Conservation (phyloP, 2,888 invertebrate genomes). For the Amiota minor region DNA sequence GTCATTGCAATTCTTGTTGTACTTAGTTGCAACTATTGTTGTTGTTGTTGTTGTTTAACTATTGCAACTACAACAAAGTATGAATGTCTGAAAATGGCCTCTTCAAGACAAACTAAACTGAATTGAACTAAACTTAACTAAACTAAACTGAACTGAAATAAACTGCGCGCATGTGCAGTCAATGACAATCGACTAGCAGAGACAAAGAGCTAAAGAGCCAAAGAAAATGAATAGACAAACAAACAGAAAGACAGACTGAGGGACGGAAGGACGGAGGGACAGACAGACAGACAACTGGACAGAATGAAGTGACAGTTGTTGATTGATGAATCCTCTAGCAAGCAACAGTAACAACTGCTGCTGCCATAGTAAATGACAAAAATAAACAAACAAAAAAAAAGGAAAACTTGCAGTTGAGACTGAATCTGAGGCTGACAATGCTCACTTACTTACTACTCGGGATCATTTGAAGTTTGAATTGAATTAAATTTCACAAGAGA, state of each 20-base stretch:
- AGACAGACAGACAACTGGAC: constrained; percentile 27
- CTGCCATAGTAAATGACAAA: background rate
- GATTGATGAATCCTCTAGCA: constrained; percentile 59
- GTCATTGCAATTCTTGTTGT: constrained; percentile 3
- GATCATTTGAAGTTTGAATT: background rate
- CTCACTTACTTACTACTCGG: constrained; percentile 33
- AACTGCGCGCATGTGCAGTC: constrained; percentile 49
- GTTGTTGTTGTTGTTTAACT: constrained; percentile 7
- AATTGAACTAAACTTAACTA: background rate
- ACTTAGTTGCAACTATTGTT: background rate
- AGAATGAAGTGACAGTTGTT: constrained; percentile 61
- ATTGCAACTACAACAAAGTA: background rate
- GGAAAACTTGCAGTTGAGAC: background rate
- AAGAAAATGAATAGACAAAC: constrained; percentile 32
- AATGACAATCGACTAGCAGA: constrained; percentile 48
- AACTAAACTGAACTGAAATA: background rate
- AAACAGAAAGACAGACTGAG: constrained; percentile 23
- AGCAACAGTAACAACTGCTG: constrained; percentile 41
- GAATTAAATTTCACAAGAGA: constrained; percentile 24
- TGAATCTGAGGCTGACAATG: background rate
- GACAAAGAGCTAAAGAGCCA: constrained; percentile 46
- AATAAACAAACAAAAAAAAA: background rate
- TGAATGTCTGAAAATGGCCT: too few relatives aligned
- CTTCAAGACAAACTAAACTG: too few relatives aligned
- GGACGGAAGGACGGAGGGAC: constrained; percentile 19